Evolutionary conservation across 2,113 vertebrate genomes (phyloP).

Genomic region (Bostrychus sinensis): DNA sequence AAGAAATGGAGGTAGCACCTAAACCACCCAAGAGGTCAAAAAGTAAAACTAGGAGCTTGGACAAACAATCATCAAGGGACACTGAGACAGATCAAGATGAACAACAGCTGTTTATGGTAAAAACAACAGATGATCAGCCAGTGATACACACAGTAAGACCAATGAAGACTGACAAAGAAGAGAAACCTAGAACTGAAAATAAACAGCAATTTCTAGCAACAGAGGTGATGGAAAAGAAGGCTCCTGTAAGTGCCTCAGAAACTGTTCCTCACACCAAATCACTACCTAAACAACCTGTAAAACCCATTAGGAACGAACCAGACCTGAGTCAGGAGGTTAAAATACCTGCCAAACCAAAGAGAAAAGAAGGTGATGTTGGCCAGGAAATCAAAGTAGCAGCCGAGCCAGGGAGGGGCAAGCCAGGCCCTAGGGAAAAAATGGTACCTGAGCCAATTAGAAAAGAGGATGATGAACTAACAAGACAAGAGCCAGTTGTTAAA

Average conservation of each 20-base stretch:
- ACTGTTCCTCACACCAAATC: constrained; percentile 7
- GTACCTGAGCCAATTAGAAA: not conserved
- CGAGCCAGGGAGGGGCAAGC: not conserved
- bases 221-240: constrained; percentile 20
- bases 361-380: not conserved
- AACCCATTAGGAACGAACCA: constrained; percentile 60
- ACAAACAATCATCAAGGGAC: constrained; percentile 56
- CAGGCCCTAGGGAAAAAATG: not conserved
- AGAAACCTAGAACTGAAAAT: constrained; percentile 30
- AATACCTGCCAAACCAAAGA: not conserved
- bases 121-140: constrained; percentile 14
- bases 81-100: constrained; percentile 64
- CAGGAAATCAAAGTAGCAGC: not conserved
- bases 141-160: not conserved
- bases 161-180: constrained; percentile 27
- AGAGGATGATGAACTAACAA: not conserved
- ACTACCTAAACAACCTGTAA: constrained; percentile 49
- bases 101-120: not conserved
- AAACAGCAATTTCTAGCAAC: constrained; percentile 9
- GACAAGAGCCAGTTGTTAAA: not conserved
- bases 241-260: constrained; percentile 16
- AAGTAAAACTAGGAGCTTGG: constrained; percentile 48
- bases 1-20: constrained; percentile 22
- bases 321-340: constrained; percentile 22
- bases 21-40: constrained; percentile 64